phyloP scores from a whole-genome alignment of 2,113 vertebrate genomes.

The Theristicus caerulescens region DNA sequence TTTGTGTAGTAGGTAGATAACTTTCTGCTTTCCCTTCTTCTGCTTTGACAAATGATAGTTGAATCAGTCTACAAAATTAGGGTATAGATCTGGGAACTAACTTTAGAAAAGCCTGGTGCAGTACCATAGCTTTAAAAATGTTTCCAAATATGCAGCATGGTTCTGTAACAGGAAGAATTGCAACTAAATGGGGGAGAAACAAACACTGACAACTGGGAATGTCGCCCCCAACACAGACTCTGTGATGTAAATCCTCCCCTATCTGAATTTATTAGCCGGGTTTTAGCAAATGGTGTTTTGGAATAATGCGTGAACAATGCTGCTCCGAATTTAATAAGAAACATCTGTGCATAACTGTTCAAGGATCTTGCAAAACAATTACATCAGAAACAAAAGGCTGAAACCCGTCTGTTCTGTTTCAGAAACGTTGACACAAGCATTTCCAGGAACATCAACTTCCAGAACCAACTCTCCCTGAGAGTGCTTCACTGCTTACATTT shows the following conservation, averaged over 20 bases:
- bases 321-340: conserved; percentile 34
- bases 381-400: conserved; percentile 43
- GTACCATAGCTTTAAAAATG: not conserved
- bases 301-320: conserved; percentile 43
- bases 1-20: not conserved
- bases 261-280: not conserved
- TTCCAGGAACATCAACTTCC: conserved; percentile 1
- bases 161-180: not conserved
- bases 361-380: conserved; percentile 46
- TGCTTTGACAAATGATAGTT: not conserved
- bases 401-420: not conserved
- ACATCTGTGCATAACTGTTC: conserved; percentile 25
- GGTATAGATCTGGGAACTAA: not conserved
- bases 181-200: not conserved
- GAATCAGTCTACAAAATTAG: not conserved
- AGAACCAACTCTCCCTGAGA: not conserved
- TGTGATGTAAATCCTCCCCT: not conserved
- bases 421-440: not conserved
- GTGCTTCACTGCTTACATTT: not conserved
- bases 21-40: not conserved
- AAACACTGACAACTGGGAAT: not conserved
- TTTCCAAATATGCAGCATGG: not conserved
- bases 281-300: conserved; percentile 34
- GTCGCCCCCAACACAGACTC: not conserved
- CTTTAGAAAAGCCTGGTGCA: not conserved